These are phyloP conservation scores for Galerucella nymphaeae DNA, from an alignment of 2,888 invertebrate genomes.

Conservation along the genomic window DNA sequence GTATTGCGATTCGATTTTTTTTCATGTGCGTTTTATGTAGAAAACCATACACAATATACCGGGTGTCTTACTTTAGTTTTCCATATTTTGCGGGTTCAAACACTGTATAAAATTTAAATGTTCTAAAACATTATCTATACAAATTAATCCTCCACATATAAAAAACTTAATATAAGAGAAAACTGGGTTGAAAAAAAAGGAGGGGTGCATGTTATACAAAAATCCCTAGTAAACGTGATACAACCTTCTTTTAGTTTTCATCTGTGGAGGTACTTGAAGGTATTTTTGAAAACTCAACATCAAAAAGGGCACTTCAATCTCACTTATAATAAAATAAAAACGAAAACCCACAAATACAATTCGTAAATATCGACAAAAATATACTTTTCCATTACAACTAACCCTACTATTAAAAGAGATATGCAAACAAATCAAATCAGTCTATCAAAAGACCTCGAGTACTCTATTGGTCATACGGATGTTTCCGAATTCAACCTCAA, in stretches of 20 bases:
- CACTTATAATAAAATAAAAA: slow-evolving; percentile 28
- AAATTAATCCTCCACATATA: background rate
- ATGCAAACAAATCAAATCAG: slow-evolving; percentile 55
- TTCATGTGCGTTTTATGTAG: too few relatives aligned
- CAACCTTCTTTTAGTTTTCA: background rate
- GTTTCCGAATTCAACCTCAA: slow-evolving; percentile 95
- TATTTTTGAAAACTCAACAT: slow-evolving; percentile 9
- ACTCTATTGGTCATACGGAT: slow-evolving; percentile 81
- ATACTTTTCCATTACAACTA: slow-evolving; percentile 3
- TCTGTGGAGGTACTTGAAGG: background rate
- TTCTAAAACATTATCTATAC: background rate
- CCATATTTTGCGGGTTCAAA: too few relatives aligned
- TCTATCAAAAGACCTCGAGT: slow-evolving; percentile 58
- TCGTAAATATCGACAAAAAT: slow-evolving; percentile 20
- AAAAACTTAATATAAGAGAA: background rate
- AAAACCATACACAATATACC: too few relatives aligned
- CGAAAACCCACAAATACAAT: slow-evolving; percentile 27
- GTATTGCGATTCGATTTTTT: background rate
- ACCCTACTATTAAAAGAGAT: slow-evolving; percentile 21
- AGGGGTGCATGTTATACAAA: background rate
- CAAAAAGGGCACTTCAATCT: slow-evolving; percentile 40
- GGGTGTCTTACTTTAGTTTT: background rate
- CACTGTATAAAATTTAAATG: too few relatives aligned
- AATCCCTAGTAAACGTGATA: background rate
- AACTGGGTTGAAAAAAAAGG: background rate